phyloP scores from a whole-genome alignment of 2,113 vertebrate species.

The Centropus unirufus region DNA sequence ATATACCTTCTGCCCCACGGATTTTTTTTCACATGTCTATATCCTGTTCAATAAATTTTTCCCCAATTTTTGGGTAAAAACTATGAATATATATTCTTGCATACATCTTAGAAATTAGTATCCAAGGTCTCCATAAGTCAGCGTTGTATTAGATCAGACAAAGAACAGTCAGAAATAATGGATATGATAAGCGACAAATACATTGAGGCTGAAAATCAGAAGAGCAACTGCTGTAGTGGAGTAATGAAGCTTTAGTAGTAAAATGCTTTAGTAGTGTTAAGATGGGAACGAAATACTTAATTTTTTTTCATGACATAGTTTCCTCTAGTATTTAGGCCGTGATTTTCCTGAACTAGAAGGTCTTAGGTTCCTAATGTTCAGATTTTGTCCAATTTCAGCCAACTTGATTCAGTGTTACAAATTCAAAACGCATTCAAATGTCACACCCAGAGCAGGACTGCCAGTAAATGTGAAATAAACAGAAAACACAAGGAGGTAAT shows the following conservation, averaged over 20 bases:
- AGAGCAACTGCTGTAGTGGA: not conserved
- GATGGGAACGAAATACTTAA: not conserved
- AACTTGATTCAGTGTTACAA: not conserved
- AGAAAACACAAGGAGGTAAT: slow-evolving; percentile 22
- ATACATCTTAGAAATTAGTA: not conserved
- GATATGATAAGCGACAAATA: not conserved
- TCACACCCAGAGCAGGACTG: not conserved
- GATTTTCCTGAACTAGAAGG: not conserved
- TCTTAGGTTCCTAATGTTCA: not conserved
- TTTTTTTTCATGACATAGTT: not conserved
- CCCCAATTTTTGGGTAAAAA: not conserved
- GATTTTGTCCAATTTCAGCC: slow-evolving; percentile 4
- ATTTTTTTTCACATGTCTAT: not conserved
- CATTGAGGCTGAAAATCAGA: not conserved
- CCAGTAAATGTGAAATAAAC: not conserved
- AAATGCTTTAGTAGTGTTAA: not conserved
- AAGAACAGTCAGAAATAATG: not conserved
- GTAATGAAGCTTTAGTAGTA: not conserved
- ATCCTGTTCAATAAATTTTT: not conserved
- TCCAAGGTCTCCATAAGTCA: not conserved
- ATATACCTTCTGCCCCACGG: not conserved
- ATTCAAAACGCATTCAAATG: not conserved
- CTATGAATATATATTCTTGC: not conserved
- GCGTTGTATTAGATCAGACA: not conserved
- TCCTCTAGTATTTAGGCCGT: not conserved